phyloP scores from a whole-genome alignment of 2,888 invertebrate genomes.

The Schizotus pectinicornis region DNA sequence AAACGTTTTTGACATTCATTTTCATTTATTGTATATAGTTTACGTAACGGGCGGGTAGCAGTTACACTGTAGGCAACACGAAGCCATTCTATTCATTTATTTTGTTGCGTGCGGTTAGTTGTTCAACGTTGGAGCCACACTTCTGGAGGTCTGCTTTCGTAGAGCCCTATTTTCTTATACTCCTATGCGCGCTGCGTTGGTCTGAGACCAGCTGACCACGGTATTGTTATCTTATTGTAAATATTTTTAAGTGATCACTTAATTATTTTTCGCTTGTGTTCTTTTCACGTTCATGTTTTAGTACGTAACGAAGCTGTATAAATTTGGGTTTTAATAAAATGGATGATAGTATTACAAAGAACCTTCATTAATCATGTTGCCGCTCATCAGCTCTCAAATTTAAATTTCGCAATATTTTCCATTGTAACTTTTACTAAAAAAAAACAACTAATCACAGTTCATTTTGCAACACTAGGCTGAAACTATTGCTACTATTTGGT shows the following conservation, averaged over 20 bases:
- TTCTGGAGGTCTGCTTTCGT: conserved; percentile 54
- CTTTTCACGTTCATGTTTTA: conserved; percentile 59
- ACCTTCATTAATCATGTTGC: neutral
- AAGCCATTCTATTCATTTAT: conserved; percentile 24
- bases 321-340: conserved; percentile 61
- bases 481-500: too few relatives aligned
- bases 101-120: conserved; percentile 29
- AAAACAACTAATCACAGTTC: too few relatives aligned
- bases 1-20: conserved; percentile 50
- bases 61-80: conserved; percentile 34
- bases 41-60: conserved; percentile 34
- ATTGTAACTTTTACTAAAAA: too few relatives aligned
- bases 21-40: conserved; percentile 54
- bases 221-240: conserved; percentile 60
- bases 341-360: conserved; percentile 55
- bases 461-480: too few relatives aligned
- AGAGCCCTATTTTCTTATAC: conserved; percentile 57
- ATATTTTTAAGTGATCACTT: conserved; percentile 60
- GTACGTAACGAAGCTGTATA: conserved; percentile 59
- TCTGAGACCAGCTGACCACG: conserved; percentile 58
- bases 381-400: too few relatives aligned
- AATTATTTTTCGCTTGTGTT: conserved; percentile 57
- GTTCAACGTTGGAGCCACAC: conserved; percentile 34
- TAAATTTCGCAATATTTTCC: too few relatives aligned
- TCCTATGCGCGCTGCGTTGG: conserved; percentile 50